Evolutionary conservation across 2,113 vertebrate genomes (phyloP).

Genomic region (Arvicanthis niloticus): DNA sequence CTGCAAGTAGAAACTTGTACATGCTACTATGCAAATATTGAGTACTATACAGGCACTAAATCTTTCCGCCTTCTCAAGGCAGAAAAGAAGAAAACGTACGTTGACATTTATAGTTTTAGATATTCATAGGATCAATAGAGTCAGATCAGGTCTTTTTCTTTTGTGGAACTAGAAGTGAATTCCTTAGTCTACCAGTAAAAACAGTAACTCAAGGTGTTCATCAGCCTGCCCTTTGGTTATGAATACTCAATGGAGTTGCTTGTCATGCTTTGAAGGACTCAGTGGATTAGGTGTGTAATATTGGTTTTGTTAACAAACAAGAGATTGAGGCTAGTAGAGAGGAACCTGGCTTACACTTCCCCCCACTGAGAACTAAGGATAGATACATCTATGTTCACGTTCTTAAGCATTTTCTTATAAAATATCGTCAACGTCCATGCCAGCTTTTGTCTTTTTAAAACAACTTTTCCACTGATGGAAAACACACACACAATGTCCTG

Average conservation of each 20-base stretch:
- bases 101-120: not conserved
- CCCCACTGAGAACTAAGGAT: not conserved
- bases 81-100: not conserved
- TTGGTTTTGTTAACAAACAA: not conserved
- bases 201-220: not conserved
- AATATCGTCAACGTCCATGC: not conserved
- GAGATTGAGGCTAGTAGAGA: not conserved
- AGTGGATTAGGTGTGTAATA: not conserved
- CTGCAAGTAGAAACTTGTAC: not conserved
- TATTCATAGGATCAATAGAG: not conserved
- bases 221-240: not conserved
- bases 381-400: not conserved
- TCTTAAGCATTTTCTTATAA: slow-evolving; percentile 43
- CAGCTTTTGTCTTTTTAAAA: slow-evolving; percentile 40
- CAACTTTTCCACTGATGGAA: not conserved
- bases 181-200: not conserved
- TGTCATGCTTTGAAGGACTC: not conserved
- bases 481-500: not conserved
- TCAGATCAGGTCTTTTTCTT: not conserved
- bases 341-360: not conserved
- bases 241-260: not conserved
- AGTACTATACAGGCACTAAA: not conserved
- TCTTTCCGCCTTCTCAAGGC: not conserved
- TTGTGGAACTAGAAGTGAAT: not conserved
- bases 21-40: not conserved